A percentile compares a stretch with the other conserved stretches of the same genome.
These are phyloP conservation scores for Aphelenchoides bicaudatus DNA, from an alignment of 2,888 invertebrate genomes.

Conservation along the genomic window DNA sequence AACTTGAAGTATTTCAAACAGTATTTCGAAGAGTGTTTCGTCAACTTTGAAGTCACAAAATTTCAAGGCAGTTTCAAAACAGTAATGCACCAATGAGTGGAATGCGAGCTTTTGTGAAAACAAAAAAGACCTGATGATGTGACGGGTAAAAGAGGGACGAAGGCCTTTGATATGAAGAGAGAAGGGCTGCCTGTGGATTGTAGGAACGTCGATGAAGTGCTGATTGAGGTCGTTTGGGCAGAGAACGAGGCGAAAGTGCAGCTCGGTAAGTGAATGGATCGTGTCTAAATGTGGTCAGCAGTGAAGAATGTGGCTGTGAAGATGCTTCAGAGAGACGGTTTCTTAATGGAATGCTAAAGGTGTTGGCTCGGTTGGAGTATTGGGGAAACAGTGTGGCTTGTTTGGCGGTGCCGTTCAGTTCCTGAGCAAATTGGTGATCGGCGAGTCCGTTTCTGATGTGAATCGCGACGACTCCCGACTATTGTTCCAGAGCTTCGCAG, in stretches of 20 bases:
- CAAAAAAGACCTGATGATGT: no score
- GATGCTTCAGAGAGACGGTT: background rate
- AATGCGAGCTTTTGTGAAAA: no score
- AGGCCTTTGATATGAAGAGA: background rate
- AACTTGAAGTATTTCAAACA: no score
- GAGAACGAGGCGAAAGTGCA: background rate
- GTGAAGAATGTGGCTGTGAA: background rate
- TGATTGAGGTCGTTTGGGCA: background rate
- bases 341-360: background rate
- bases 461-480: no score
- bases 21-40: no score
- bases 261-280: constrained; percentile 8
- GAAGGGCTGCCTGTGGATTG: background rate
- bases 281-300: constrained; percentile 14
- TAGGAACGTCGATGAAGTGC: background rate
- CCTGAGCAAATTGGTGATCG: no score
- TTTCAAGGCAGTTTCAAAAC: no score
- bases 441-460: no score
- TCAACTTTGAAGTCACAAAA: no score
- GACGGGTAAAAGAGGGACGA: background rate
- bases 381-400: constrained; percentile 11
- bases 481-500: no score
- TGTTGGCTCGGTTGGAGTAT: background rate
- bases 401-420: no score
- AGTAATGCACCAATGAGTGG: no score